Evolutionary conservation across 2,113 vertebrate genomes (phyloP), one percentile per base, ranked within the genome.

Genomic region (Callaeas wilsoni): DNA sequence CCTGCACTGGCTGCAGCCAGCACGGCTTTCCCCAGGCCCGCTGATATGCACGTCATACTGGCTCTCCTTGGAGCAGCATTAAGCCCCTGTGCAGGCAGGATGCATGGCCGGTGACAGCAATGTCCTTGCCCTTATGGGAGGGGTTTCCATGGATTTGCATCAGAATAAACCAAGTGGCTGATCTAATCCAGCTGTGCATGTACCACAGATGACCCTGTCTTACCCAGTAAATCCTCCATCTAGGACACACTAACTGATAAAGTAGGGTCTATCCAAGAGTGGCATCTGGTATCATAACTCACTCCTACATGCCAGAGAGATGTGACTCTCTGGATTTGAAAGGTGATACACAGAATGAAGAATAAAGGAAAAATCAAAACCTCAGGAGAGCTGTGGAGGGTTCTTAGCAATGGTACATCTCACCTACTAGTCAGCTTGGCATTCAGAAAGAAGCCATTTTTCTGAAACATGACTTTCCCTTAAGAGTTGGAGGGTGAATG

Each of bases 21-120:
- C 63, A 41, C 46, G 41, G 56, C 47, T 70, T 75, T 62, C 37
- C 32, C n/a, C 22, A 49, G 27, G 46, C 19, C 42, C 55, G 16
- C 1, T 16, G 52, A n/a, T 30, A 22, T 1, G 2, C 7, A 4
- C 5, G 20, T 52, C 3, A 5, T 2, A 5, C 30, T 27, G 73
- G 32, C 64, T 78, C 42, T 32, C 55, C 59, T 35, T 33, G 63
- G 2, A 64, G 59, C 76, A 84, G 44, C 30, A 21, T 30, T 46
- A 77, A 11, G 27, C 17, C 16, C 44, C 68, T 26, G n/a, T 13
- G 29, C 3, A 13, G 68, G 33, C 56, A 47, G 50, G 41, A 32
- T 8, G n/a, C 59, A 2, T 11, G 21, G 77, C 59, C 33, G 42
- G 42, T 37, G 73, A 47, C 70, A 87, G 25, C 39, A 55, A n/a